phyloP scores from a whole-genome alignment of 1,140 invertebrate species.

The Caenorhabditis inopinata region DNA sequence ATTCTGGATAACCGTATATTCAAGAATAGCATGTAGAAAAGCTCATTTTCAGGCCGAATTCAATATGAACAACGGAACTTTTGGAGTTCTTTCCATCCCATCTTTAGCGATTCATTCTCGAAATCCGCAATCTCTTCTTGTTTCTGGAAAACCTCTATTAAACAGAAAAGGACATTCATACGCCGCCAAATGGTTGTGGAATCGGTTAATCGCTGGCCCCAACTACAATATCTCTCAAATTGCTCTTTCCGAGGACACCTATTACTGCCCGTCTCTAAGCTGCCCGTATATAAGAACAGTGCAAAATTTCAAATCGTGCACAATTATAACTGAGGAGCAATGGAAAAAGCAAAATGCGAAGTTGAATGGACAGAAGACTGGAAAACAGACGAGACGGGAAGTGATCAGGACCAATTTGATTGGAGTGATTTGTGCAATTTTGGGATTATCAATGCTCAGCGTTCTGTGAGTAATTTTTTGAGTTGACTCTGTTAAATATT shows the following conservation, averaged over 20 bases:
- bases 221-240: conserved; percentile 55
- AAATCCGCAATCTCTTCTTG: conserved; percentile 57
- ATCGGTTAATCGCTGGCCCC: conserved; percentile 56
- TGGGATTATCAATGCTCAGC: neutral
- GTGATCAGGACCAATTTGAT: conserved; percentile 20
- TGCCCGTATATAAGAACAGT: conserved; percentile 61
- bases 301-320: conserved; percentile 52
- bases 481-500: no score
- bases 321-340: conserved; percentile 53
- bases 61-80: conserved; percentile 55
- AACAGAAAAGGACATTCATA: conserved; percentile 61
- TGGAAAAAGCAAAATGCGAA: conserved; percentile 36
- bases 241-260: conserved; percentile 54
- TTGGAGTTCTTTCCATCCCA: conserved; percentile 53
- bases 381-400: conserved; percentile 36
- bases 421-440: neutral
- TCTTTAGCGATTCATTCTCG: conserved; percentile 55
- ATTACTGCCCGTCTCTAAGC: conserved; percentile 58
- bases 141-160: conserved; percentile 52
- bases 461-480: neutral
- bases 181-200: conserved; percentile 62
- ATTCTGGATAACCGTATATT: no score
- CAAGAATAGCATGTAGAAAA: no score
- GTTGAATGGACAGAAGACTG: neutral
- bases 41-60: conserved; percentile 54